phyloP scores from a whole-genome alignment of 2,888 invertebrate species.

The Sinohyriopsis cumingii region DNA sequence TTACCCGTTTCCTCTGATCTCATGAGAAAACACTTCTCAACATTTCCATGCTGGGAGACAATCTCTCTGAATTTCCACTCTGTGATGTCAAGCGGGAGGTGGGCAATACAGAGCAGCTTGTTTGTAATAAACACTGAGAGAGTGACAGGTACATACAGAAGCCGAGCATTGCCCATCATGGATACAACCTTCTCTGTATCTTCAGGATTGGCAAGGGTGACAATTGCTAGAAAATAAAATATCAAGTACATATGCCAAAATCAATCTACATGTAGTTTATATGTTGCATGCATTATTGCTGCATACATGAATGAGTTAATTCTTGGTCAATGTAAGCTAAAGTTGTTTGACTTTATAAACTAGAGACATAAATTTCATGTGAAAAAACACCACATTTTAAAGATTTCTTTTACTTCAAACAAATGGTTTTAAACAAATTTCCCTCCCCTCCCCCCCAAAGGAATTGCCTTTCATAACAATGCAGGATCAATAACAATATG shows the following conservation, averaged over 20 bases:
- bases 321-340: too few relatives aligned
- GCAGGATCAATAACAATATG: too few relatives aligned
- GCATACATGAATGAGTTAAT: too few relatives aligned
- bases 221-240: slow-evolving; percentile 51
- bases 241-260: background rate
- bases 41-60: slow-evolving; percentile 72
- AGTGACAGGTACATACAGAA: slow-evolving; percentile 64
- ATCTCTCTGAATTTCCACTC: slow-evolving; percentile 73
- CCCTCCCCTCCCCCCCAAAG: too few relatives aligned
- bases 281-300: too few relatives aligned
- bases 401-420: too few relatives aligned
- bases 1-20: slow-evolving; percentile 72
- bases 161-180: slow-evolving; percentile 44
- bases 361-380: too few relatives aligned
- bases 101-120: slow-evolving; percentile 74
- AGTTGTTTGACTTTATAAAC: too few relatives aligned
- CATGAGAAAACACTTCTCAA: slow-evolving; percentile 74
- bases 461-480: too few relatives aligned
- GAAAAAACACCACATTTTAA: too few relatives aligned
- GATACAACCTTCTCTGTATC: slow-evolving; percentile 56
- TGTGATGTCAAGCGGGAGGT: slow-evolving; percentile 72
- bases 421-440: too few relatives aligned
- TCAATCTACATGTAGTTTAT: background rate
- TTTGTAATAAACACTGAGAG: slow-evolving; percentile 73
- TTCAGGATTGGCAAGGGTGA: slow-evolving; percentile 58